Evolutionary conservation across 2,113 vertebrate genomes (phyloP).

Genomic region (Astatotilapia flaviijosephi): DNA sequence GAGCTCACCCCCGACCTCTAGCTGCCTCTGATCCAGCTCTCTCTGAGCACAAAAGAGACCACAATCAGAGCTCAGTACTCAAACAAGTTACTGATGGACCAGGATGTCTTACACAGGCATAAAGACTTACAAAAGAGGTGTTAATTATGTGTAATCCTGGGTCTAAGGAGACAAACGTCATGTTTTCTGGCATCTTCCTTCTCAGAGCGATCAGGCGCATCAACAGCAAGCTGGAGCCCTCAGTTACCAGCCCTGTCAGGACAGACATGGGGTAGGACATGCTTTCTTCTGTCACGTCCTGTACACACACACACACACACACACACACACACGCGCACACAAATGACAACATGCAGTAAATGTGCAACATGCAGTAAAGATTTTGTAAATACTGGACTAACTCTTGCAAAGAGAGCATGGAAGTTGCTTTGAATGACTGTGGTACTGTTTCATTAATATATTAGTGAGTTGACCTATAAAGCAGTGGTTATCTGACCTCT

Average conservation of each 20-base stretch:
- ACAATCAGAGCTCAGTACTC: neutral
- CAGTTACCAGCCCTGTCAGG: slow-evolving; percentile 76
- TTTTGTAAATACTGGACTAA: neutral
- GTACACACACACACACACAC: neutral
- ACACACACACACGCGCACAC: neutral
- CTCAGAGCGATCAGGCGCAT: slow-evolving; percentile 77
- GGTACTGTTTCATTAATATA: neutral
- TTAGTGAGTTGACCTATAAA: neutral
- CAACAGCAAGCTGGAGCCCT: slow-evolving; percentile 81
- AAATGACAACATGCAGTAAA: neutral
- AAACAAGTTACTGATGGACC: neutral
- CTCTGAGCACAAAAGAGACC: slow-evolving; percentile 46
- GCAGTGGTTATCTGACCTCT: slow-evolving; percentile 67
- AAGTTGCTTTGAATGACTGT: accelerated
- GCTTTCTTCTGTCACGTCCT: slow-evolving; percentile 62
- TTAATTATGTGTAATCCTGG: slow-evolving; percentile 63
- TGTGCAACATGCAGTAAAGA: accelerated
- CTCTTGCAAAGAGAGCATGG: neutral
- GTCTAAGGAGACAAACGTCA: slow-evolving; percentile 78
- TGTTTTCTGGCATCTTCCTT: slow-evolving; percentile 60
- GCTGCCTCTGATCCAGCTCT: slow-evolving; percentile 68
- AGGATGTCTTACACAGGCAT: neutral
- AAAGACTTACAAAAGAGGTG: slow-evolving; percentile 77
- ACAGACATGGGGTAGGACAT: slow-evolving; percentile 48
- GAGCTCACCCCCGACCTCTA: slow-evolving; percentile 59